These are phyloP conservation scores for Hypsibius dujardini DNA, from an alignment of 1,140 invertebrate species.

Conservation along the genomic window DNA sequence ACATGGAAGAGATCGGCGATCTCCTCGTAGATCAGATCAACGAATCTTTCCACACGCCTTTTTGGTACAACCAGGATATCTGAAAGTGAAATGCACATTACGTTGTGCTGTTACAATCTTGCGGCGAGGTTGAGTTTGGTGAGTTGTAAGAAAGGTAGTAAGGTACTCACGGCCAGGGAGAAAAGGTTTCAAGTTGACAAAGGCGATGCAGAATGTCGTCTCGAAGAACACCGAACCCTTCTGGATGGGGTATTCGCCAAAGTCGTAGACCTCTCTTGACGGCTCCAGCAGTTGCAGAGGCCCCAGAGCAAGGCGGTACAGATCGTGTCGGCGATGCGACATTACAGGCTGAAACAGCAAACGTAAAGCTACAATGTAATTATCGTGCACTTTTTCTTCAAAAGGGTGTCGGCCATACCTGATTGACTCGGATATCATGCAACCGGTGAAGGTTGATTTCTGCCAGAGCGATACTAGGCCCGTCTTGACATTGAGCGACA, in stretches of 20 bases:
- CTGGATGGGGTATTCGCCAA: neutral
- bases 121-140: no score
- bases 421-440: conserved; percentile 50
- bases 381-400: no score
- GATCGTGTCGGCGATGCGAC: conserved; percentile 51
- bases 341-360: conserved; percentile 46
- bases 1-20: conserved; percentile 50
- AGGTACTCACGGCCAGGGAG: conserved; percentile 52
- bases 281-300: neutral
- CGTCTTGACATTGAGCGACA: conserved; percentile 54
- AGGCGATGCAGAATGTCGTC: conserved; percentile 39
- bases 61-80: conserved; percentile 12
- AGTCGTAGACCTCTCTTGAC: conserved; percentile 18
- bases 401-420: no score
- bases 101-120: no score
- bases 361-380: no score
- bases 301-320: conserved; percentile 38
- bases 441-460: conserved; percentile 52
- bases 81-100: neutral
- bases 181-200: conserved; percentile 59
- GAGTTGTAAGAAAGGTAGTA: neutral
- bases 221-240: conserved; percentile 40
- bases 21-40: neutral
- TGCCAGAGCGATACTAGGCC: conserved; percentile 42
- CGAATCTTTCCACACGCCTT: neutral